These are phyloP conservation scores for Chromoteleia sp. DNA, from an alignment of 2,888 invertebrate genomes.

Conservation along the genomic window DNA sequence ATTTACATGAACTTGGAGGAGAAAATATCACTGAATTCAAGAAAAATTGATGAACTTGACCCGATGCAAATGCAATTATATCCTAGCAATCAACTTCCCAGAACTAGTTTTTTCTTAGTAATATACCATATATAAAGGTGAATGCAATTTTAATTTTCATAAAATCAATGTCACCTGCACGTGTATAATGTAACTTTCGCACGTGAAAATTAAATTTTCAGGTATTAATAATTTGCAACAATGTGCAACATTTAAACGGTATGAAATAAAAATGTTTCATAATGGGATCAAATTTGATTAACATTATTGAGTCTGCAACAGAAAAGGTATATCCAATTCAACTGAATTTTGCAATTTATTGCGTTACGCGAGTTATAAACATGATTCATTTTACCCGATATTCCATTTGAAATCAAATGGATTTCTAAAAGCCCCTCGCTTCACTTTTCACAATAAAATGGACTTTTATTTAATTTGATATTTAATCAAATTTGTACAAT, in stretches of 20 bases:
- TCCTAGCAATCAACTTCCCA: conserved; percentile 13
- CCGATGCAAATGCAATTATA: conserved; percentile 36
- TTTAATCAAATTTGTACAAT: too few species aligned
- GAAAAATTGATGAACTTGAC: conserved; percentile 36
- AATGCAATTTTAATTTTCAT: conserved; percentile 21
- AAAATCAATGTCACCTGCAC: conserved; percentile 9
- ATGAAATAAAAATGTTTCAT: background rate
- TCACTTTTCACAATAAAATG: too few species aligned
- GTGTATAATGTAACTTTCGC: background rate
- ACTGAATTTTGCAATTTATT: background rate
- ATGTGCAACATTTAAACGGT: background rate
- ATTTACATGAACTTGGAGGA: background rate
- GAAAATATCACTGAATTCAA: conserved; percentile 3
- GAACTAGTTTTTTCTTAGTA: conserved; percentile 12
- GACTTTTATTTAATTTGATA: too few species aligned
- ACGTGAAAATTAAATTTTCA: background rate
- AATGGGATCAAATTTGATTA: background rate
- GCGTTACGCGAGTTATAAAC: background rate
- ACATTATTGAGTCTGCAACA: background rate
- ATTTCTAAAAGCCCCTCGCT: too few species aligned
- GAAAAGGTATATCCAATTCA: background rate
- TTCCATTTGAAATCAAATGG: too few species aligned
- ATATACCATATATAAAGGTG: conserved; percentile 8
- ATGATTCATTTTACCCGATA: background rate
- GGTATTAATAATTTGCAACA: background rate